These are phyloP conservation scores for Leptothorax acervorum DNA, from an alignment of 2,888 invertebrate genomes.

Conservation along the genomic window DNA sequence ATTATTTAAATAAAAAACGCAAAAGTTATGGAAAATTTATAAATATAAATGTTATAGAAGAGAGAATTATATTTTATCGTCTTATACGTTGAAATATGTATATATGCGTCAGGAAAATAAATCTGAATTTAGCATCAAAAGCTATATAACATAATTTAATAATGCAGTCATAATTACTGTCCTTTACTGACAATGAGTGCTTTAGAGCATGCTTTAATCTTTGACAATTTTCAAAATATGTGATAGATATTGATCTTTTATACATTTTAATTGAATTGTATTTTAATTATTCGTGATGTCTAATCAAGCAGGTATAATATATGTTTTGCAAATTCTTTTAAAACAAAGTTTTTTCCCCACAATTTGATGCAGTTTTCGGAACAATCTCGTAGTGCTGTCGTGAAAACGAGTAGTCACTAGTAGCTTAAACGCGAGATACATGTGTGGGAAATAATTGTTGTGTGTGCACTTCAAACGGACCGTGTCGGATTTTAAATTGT, in stretches of 20 bases:
- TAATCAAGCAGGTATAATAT: not conserved
- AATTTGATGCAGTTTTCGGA: not conserved
- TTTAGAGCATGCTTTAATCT: not conserved
- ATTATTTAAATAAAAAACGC: not conserved
- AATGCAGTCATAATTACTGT: not conserved
- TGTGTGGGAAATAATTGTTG: not conserved
- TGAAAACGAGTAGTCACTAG: not conserved
- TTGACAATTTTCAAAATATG: not conserved
- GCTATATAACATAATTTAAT: not conserved
- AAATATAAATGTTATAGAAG: not conserved
- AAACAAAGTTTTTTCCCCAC: not conserved
- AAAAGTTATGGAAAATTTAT: not conserved
- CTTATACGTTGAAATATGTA: not conserved
- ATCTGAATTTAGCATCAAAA: not conserved
- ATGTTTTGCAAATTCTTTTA: not conserved
- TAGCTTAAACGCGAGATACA: not conserved
- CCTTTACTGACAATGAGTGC: not conserved
- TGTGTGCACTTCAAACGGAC: constrained; percentile 11
- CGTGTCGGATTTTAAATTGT: constrained; percentile 58
- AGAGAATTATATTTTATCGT: not conserved
- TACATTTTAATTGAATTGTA: not conserved
- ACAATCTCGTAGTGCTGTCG: not conserved
- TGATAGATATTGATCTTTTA: not conserved
- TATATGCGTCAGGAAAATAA: not conserved
- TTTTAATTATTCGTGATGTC: not conserved